Evolutionary conservation across 1,140 invertebrate genomes (phyloP).

Genomic region (Onthophagus taurus): DNA sequence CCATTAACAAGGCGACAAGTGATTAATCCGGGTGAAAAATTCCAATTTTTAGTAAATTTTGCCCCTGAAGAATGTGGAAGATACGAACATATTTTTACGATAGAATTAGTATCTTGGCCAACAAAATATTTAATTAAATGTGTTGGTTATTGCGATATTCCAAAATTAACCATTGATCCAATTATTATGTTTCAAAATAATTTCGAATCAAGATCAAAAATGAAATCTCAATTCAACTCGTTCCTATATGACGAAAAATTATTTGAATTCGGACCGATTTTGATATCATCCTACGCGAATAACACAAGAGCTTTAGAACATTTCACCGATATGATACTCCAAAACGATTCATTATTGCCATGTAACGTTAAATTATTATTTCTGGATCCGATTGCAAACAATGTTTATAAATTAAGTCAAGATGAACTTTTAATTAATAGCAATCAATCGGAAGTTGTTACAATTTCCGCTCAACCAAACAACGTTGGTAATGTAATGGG

Average conservation of each 20-base stretch:
- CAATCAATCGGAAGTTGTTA: not conserved
- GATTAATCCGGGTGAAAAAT: slow-evolving; percentile 20
- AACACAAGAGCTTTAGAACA: slow-evolving; percentile 2
- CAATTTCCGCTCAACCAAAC: not conserved
- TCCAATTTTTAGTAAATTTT: slow-evolving; percentile 24
- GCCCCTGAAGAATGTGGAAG: slow-evolving; percentile 21
- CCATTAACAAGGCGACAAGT: slow-evolving; percentile 18
- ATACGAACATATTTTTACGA: slow-evolving; percentile 21
- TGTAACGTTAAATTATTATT: slow-evolving; percentile 9
- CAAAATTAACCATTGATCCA: slow-evolving; percentile 23
- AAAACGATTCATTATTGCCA: slow-evolving; percentile 14
- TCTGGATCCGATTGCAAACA: not conserved
- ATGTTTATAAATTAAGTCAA: not conserved
- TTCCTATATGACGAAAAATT: slow-evolving; percentile 20
- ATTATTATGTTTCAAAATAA: slow-evolving; percentile 23
- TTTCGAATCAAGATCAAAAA: slow-evolving; percentile 16
- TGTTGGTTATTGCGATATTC: slow-evolving; percentile 26
- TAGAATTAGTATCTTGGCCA: slow-evolving; percentile 20
- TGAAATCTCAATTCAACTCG: slow-evolving; percentile 16
- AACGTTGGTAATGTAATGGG: not conserved
- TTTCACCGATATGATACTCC: slow-evolving; percentile 10
- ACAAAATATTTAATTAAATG: slow-evolving; percentile 20
- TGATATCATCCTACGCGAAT: not conserved
- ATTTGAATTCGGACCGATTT: slow-evolving; percentile 27
- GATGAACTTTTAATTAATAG: not conserved